Percentiles rank a stretch among this genome's conserved stretches.
Conservation (phyloP, 2,888 invertebrate species). For the Therioaphis trifolii region DNA sequence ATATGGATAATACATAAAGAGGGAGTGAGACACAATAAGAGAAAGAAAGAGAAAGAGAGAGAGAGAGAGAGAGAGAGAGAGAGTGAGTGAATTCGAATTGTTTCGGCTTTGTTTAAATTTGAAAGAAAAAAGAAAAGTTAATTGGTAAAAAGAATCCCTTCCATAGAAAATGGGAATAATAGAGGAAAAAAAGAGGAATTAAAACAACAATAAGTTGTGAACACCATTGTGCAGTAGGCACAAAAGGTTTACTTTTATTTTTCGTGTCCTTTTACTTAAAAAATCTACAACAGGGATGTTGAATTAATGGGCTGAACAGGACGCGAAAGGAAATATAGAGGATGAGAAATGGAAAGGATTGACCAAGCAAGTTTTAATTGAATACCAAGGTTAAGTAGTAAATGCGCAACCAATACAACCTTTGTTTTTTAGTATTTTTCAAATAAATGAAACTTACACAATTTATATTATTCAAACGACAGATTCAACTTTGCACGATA, state of each 20-base stretch:
- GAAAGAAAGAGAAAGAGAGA: background rate
- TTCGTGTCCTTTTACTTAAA: constrained; percentile 47
- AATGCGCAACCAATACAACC: constrained; percentile 30
- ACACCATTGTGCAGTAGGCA: constrained; percentile 30
- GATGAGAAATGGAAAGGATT: constrained; percentile 42
- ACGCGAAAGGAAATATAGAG: background rate
- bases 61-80: background rate
- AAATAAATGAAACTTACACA: constrained; percentile 34
- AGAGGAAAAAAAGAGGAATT: constrained; percentile 41
- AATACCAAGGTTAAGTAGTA: constrained; percentile 47
- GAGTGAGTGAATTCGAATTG: constrained; percentile 3
- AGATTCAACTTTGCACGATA: background rate
- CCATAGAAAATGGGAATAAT: constrained; percentile 23
- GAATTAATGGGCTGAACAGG: constrained; percentile 44
- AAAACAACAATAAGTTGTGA: constrained; percentile 55
- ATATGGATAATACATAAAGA: too few relatives aligned
- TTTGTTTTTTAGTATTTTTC: constrained; percentile 25
- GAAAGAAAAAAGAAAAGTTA: constrained; percentile 52
- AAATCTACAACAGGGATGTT: constrained; percentile 45
- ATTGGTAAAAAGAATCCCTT: constrained; percentile 53
- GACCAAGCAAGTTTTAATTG: constrained; percentile 52
- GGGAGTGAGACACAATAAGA: too few relatives aligned
- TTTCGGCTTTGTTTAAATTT: constrained; percentile 44
- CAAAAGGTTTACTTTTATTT: constrained; percentile 49
- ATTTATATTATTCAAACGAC: constrained; percentile 21